These are phyloP conservation scores for Macroglossus sobrinus DNA, from an alignment of 2,113 vertebrate species.

Conservation along the genomic window DNA sequence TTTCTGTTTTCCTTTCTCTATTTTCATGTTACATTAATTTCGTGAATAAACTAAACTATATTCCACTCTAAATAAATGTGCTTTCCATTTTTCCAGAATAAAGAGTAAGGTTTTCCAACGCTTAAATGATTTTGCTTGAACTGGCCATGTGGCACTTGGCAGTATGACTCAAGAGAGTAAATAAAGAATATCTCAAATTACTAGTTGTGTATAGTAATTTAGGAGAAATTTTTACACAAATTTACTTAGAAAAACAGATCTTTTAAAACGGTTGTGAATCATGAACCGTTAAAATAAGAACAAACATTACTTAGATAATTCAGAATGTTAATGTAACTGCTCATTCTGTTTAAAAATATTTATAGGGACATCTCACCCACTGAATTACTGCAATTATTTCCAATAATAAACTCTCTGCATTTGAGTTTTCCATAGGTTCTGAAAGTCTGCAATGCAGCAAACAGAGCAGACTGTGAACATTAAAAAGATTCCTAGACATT, in stretches of 20 bases:
- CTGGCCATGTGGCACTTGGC: neutral
- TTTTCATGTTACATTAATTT: neutral
- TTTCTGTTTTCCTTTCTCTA: neutral
- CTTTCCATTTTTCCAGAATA: neutral
- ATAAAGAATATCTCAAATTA: slow-evolving; percentile 14
- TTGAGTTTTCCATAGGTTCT: neutral
- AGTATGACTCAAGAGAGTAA: neutral
- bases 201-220: neutral
- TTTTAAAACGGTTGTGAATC: slow-evolving; percentile 40
- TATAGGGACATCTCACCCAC: neutral
- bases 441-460: neutral
- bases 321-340: slow-evolving; percentile 31
- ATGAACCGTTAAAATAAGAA: slow-evolving; percentile 40
- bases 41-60: neutral
- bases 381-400: neutral
- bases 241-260: neutral
- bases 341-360: slow-evolving; percentile 33
- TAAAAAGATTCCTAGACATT: neutral
- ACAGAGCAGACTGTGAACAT: neutral
- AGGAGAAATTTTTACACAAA: neutral
- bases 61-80: neutral
- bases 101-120: neutral
- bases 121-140: neutral
- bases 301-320: slow-evolving; percentile 30
- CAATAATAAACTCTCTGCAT: neutral